Evolutionary conservation across 2,888 invertebrate genomes (phyloP), one percentile per base, ranked within the genome.

Genomic region (Drosophila nr. perissopoda): DNA sequence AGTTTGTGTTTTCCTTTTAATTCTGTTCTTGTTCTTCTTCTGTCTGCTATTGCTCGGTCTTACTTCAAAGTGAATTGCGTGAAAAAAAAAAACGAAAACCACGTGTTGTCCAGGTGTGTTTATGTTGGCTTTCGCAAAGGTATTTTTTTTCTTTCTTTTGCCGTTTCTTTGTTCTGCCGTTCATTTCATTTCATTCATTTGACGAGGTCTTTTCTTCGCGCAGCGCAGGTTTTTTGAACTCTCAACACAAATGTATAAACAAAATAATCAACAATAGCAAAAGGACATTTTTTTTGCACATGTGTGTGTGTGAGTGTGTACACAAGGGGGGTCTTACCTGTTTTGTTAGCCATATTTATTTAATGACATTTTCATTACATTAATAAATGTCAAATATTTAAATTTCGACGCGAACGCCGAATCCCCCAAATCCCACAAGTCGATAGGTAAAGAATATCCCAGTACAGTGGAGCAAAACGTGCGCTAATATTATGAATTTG

Each of bases 311-410:
- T 57, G 46, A 49, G 42, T 77, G 74, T 69, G 27, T 74, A 60
- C 62, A 29, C 53, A 67, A 57, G 34, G 38, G 62, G 66, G 36
- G 64, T 61, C 76, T 87, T 80, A 87, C 77, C 82, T 84, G 83
- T 76, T 76, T 74, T 73, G 49, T 75, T 76, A 65, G 79, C 72
- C 81, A 81, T 88, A 83, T 84, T 84, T 84, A 88, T 81, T 82
- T 85, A 83, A 85, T 73, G 73, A 72, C 74, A 73, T 83, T 88
- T 83, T 88, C 86, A 84, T 88, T 85, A 88, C 88, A 81, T 88
- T 85, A 84, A 84, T 88, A 84, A 85, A 88, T 88, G 86, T 81
- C 86, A 84, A 84, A 88, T 88, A 84, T 84, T 84, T 85, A 84
- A 88, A 84, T 88, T 84, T 81, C 73, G 67, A 52, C 77, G 76